phyloP scores from a whole-genome alignment of 37 sponge, comb jelly and placozoan species.

The Halisarca cf. caerulea region DNA sequence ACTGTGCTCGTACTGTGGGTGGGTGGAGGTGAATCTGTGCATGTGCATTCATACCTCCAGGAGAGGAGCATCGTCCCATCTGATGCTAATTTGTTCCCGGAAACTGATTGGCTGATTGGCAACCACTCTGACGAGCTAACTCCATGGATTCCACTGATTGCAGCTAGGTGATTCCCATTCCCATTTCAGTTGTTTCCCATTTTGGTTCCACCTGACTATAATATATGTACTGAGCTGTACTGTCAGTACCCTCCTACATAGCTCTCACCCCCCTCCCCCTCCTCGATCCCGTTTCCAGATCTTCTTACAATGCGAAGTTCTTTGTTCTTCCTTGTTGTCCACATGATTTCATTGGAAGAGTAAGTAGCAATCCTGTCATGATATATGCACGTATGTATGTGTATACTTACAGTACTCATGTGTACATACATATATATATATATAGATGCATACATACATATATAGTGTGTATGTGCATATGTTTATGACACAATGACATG shows the following conservation, averaged over 20 bases:
- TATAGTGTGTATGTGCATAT: slow-evolving; percentile 3
- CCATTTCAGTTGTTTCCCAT: not conserved
- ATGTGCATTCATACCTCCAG: slow-evolving; percentile 27
- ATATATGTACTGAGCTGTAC: too few species aligned
- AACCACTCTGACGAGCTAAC: slow-evolving; percentile 99
- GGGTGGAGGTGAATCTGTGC: not conserved
- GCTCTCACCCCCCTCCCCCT: too few species aligned
- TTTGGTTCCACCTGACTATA: not conserved
- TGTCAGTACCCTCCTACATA: not conserved
- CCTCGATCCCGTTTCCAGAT: slow-evolving; percentile 41
- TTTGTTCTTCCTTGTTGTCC: slow-evolving; percentile 96
- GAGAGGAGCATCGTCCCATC: slow-evolving; percentile 79
- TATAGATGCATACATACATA: not conserved
- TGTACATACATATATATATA: slow-evolving; percentile 16
- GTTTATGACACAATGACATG: not conserved
- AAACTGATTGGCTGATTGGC: slow-evolving; percentile 93
- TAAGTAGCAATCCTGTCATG: slow-evolving; percentile 8
- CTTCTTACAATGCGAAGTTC: slow-evolving; percentile 75
- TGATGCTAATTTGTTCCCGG: slow-evolving; percentile 60
- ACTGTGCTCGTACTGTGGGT: slow-evolving; percentile 3
- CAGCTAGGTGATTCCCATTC: slow-evolving; percentile 67
- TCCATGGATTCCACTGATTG: slow-evolving; percentile 97
- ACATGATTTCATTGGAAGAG: slow-evolving; percentile 89
- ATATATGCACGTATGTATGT: not conserved
- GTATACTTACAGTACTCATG: not conserved